Evolutionary conservation across 2,797 vertebrate genomes (phyloP), one percentile per base, ranked within the genome.

Genomic region (Acrossocheilus fasciatus): DNA sequence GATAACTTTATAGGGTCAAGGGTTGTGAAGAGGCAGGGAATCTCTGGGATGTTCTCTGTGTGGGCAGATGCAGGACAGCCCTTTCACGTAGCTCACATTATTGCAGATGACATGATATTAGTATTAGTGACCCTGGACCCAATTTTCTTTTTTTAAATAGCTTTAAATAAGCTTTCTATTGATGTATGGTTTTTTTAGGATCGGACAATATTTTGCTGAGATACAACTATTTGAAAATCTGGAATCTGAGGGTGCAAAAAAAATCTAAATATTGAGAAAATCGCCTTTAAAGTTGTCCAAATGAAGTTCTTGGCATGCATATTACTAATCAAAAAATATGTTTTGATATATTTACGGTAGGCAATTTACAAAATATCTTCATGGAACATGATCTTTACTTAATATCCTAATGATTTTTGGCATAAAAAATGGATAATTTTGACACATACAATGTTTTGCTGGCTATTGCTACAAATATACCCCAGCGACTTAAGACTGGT

Each of bases 11-110:
- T 30, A 12, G 12, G 87, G 83, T 89, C 83, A 86, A 74, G 77
- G 85, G 89, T 86, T 88, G 81, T 23, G 70, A 84, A 87, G 83
- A 87, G 83, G 86, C 89, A 68, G 81, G 86, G 88, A 89, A 89
- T 92, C 90, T 41, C 17, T 83, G 89, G 89, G 93, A 87, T 91
- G 89, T 39, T 11, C 47, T 66, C 18, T 78, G 26, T 59, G 70
- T 76, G 47, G 76, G 64, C 85, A 83, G 86, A 79, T 85, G 41
- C 6, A 45, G 68, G 30, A 20, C 9, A 81, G n/a, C 11, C 30
- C 30, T 68, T 68, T 68, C 64, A 68, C 7, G 7, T 68, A 8
- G 18, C 64, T 36, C 64, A 36, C 15, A 8, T 8, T 7, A 68
- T 18, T 68, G 6, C 64, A 17, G 30, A 68, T 68, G 64, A 6